A percentile compares a stretch with the other conserved stretches of the same genome.
phyloP scores from a whole-genome alignment of 2,797 vertebrate genomes.

The Falco naumanni region DNA sequence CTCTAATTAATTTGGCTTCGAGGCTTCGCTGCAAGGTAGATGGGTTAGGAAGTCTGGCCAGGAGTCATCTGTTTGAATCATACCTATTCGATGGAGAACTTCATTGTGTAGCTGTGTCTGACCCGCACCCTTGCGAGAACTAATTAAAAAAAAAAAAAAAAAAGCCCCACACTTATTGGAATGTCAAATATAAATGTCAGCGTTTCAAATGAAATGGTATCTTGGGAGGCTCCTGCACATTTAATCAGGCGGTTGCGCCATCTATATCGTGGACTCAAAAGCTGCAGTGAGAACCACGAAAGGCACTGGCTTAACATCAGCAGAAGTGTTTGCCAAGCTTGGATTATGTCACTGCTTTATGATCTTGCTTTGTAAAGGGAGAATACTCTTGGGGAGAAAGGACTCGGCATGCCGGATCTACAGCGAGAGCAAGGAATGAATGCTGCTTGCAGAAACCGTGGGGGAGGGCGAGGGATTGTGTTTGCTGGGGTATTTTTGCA shows the following conservation, averaged over 20 bases:
- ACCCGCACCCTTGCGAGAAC: constrained; percentile 1
- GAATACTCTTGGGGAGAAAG: constrained; percentile 55
- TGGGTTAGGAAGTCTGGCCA: constrained; percentile 16
- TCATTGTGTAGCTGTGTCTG: background rate
- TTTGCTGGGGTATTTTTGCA: background rate
- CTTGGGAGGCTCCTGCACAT: constrained; percentile 48
- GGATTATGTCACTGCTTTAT: constrained; percentile 72
- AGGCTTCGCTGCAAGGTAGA: background rate
- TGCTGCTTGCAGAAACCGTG: background rate
- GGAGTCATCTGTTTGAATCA: constrained; percentile 19
- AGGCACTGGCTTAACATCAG: constrained; percentile 65
- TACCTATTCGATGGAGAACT: background rate
- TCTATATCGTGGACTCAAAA: constrained; percentile 22
- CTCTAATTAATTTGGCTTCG: constrained; percentile 26
- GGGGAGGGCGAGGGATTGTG: background rate
- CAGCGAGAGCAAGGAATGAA: background rate
- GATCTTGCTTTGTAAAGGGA: constrained; percentile 65
- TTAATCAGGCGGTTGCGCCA: constrained; percentile 34
- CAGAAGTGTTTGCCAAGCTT: constrained; percentile 58
- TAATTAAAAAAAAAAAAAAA: constrained; percentile 52
- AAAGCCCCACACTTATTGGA: background rate
- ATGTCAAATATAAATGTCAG: constrained; percentile 52
- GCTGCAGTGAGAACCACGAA: constrained; percentile 23
- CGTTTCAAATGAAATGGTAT: background rate
- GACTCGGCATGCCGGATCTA: background rate